These are phyloP conservation scores for Barypeithes pellucidus DNA, from an alignment of 2,888 invertebrate genomes.

Conservation along the genomic window DNA sequence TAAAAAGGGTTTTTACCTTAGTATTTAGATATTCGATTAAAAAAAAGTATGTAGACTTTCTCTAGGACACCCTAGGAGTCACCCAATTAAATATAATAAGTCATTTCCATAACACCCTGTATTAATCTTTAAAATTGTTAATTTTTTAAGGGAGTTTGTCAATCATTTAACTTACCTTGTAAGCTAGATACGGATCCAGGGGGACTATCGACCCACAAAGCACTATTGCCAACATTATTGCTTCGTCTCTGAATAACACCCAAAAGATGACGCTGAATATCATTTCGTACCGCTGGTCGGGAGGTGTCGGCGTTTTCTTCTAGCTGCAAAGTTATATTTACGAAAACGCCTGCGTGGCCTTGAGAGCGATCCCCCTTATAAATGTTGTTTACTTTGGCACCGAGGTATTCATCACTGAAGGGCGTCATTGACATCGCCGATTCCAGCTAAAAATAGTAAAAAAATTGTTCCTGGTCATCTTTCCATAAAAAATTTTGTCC, in stretches of 20 bases:
- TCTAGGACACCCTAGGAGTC: too few species aligned
- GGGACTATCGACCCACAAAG: constrained; percentile 87
- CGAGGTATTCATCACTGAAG: constrained; percentile 89
- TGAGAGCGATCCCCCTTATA: constrained; percentile 81
- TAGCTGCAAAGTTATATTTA: constrained; percentile 88
- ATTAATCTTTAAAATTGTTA: too few species aligned
- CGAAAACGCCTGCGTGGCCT: constrained; percentile 83
- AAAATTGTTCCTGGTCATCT: too few species aligned
- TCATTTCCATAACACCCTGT: too few species aligned
- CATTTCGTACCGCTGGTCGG: constrained; percentile 79
- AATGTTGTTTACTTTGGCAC: constrained; percentile 85
- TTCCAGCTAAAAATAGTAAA: constrained; percentile 85
- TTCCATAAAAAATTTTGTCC: too few species aligned
- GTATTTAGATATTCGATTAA: too few species aligned
- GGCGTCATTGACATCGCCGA: constrained; percentile 95
- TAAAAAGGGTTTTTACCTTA: too few species aligned
- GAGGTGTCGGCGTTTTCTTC: constrained; percentile 84
- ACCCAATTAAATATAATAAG: too few species aligned
- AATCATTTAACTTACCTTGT: constrained; percentile 74
- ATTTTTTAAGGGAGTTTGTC: too few species aligned
- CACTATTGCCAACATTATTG: constrained; percentile 91
- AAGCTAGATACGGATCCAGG: constrained; percentile 85
- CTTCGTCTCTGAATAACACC: constrained; percentile 87
- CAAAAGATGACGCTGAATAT: constrained; percentile 87
- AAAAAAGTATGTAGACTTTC: too few species aligned